These are phyloP conservation scores for Hexactinellida sp. DNA, from an alignment of 37 sponge, comb jelly and placozoan species.

Conservation along the genomic window DNA sequence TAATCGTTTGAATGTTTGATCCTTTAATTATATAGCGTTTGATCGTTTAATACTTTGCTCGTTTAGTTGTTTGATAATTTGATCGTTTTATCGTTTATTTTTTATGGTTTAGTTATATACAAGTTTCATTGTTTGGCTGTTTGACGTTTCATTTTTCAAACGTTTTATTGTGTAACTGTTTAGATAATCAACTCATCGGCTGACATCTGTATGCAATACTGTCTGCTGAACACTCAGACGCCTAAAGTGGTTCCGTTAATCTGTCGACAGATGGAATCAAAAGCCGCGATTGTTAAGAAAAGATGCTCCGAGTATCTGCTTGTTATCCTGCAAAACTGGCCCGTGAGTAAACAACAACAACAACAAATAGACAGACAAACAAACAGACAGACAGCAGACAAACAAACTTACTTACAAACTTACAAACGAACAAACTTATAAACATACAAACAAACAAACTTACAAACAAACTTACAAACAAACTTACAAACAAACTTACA, in stretches of 20 bases:
- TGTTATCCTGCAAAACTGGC: neutral
- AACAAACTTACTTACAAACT: neutral
- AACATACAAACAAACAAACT: slow-evolving; percentile 8
- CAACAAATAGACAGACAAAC: neutral
- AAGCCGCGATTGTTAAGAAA: neutral
- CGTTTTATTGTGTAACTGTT: neutral
- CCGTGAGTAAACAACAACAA: neutral
- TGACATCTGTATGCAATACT: neutral
- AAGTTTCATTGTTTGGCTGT: neutral
- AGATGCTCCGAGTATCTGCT: neutral
- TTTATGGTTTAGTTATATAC: neutral
- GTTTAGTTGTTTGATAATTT: neutral
- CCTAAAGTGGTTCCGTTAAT: neutral
- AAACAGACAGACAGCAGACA: slow-evolving; percentile 7
- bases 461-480: neutral
- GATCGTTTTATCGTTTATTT: neutral
- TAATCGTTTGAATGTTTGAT: neutral
- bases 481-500: neutral
- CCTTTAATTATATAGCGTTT: neutral
- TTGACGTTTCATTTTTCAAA: neutral
- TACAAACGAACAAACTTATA: neutral
- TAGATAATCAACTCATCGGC: slow-evolving; percentile 12
- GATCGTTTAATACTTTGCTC: neutral
- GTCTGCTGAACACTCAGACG: slow-evolving; percentile 7
- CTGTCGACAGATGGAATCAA: neutral